These are phyloP conservation scores for Coptodon bakossiorum DNA, from an alignment of 2,113 vertebrate species.

Conservation along the genomic window DNA sequence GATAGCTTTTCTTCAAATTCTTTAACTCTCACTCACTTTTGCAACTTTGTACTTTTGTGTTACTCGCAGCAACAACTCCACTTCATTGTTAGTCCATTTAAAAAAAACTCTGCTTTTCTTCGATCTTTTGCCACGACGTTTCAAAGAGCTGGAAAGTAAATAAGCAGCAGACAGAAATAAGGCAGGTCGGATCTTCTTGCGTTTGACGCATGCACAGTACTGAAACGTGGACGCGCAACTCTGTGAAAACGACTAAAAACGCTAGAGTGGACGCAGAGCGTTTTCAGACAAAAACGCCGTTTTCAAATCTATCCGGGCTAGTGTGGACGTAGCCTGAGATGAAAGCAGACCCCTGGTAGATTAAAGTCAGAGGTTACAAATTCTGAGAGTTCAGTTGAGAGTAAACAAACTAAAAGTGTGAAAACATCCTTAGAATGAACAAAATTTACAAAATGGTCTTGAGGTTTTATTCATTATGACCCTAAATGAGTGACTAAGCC, in stretches of 20 bases:
- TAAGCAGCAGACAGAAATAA: neutral
- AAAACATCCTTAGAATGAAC: neutral
- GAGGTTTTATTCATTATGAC: neutral
- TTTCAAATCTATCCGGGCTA: neutral
- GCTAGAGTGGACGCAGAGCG: accelerated
- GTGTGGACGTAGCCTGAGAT: neutral
- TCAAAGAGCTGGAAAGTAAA: neutral
- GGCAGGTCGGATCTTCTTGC: neutral
- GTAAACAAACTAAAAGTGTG: neutral
- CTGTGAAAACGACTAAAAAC: neutral
- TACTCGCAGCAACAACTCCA: neutral
- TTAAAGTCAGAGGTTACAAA: neutral
- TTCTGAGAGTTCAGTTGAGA: neutral
- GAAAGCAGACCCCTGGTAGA: neutral
- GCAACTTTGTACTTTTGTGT: neutral
- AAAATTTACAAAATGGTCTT: neutral
- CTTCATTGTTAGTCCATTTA: neutral
- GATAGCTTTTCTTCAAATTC: neutral
- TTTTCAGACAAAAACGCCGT: neutral
- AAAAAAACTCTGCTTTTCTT: neutral
- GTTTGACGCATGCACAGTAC: neutral
- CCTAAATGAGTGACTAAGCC: neutral
- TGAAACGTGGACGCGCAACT: no score
- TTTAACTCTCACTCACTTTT: neutral
- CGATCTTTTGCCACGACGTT: accelerated